Evolutionary conservation across 2,888 invertebrate species (phyloP).

Genomic region (Sinopyrophorus schimmeli): DNA sequence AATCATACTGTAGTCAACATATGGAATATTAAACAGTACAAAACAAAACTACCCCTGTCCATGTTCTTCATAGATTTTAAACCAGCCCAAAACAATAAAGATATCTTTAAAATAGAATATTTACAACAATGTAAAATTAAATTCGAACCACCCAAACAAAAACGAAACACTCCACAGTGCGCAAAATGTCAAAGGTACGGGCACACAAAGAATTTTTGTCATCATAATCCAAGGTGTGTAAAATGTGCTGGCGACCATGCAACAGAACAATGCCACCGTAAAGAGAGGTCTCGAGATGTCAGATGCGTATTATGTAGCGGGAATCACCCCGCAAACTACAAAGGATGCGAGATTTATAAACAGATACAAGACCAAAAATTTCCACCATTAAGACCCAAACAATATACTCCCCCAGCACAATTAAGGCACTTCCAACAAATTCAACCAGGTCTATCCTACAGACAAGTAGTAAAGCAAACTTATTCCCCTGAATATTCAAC

Average conservation of each 20-base stretch:
- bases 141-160: slow-evolving; percentile 4
- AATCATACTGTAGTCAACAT: slow-evolving; percentile 9
- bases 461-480: not conserved
- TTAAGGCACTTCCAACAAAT: slow-evolving; percentile 4
- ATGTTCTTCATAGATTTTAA: slow-evolving; percentile 10
- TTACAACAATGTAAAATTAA: slow-evolving; percentile 10
- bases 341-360: slow-evolving; percentile 6
- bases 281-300: slow-evolving; percentile 3
- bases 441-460: slow-evolving; percentile 4
- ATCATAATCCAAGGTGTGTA: slow-evolving; percentile 11
- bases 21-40: slow-evolving; percentile 9
- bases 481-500: not conserved
- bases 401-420: slow-evolving; percentile 9
- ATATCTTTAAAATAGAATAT: slow-evolving; percentile 5
- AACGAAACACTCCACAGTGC: slow-evolving; percentile 8
- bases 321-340: slow-evolving; percentile 9
- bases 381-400: slow-evolving; percentile 9
- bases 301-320: slow-evolving; percentile 4
- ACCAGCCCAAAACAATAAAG: slow-evolving; percentile 8
- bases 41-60: slow-evolving; percentile 4
- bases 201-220: slow-evolving; percentile 10
- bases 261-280: slow-evolving; percentile 2
- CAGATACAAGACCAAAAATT: slow-evolving; percentile 12
- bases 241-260: slow-evolving; percentile 6
- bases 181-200: slow-evolving; percentile 7